phyloP scores from a whole-genome alignment of 2,797 vertebrate species.

The Sciaenops ocellatus region DNA sequence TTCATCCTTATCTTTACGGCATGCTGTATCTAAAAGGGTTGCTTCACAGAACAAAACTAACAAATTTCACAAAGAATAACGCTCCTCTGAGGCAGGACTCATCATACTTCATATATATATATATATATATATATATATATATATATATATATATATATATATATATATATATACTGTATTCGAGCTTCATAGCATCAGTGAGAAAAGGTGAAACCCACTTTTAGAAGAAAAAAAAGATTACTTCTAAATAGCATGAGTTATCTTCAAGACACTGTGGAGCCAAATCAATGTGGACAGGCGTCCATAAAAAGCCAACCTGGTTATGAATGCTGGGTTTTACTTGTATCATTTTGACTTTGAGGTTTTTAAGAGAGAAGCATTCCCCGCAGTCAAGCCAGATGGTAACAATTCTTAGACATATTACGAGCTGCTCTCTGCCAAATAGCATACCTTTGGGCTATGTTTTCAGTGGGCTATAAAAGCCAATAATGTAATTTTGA shows the following conservation, averaged over 20 bases:
- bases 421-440: conserved; percentile 87
- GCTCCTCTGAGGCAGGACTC: background rate
- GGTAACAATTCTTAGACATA: conserved; percentile 89
- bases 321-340: conserved; percentile 85
- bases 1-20: background rate
- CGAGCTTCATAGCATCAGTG: conserved; percentile 10
- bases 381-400: conserved; percentile 87
- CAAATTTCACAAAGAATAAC: conserved; percentile 19
- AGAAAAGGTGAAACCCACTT: conserved; percentile 30
- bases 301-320: conserved; percentile 84
- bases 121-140: too few species aligned
- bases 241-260: conserved; percentile 68
- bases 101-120: conserved; percentile 3
- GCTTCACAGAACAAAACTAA: conserved; percentile 16
- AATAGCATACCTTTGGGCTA: conserved; percentile 88
- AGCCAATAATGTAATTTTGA: conserved; percentile 90
- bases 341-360: conserved; percentile 89
- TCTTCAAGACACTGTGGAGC: conserved; percentile 74
- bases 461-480: conserved; percentile 89
- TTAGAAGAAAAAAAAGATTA: conserved; percentile 46
- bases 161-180: conserved; percentile 24
- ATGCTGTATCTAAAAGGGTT: background rate
- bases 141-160: too few species aligned
- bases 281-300: conserved; percentile 80
- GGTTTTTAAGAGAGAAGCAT: conserved; percentile 88